Conservation (phyloP, 2,113 vertebrate species). For the Pagrus major region DNA sequence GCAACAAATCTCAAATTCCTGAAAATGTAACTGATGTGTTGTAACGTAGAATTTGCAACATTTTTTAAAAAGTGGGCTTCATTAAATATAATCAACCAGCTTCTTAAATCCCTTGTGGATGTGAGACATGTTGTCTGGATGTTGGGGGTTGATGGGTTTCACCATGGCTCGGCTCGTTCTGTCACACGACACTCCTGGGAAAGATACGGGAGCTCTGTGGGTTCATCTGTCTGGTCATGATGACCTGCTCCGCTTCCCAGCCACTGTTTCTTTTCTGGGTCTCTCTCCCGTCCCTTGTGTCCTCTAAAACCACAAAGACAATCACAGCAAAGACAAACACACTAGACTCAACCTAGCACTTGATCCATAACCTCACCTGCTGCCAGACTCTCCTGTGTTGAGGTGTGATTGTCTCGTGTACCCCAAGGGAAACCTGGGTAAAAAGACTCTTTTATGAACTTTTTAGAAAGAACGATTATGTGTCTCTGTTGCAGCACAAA, state of each 20-base stretch:
- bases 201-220: constrained; percentile 4
- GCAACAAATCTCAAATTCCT: background rate
- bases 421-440: background rate
- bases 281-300: constrained; percentile 9
- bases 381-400: background rate
- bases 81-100: background rate
- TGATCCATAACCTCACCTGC: constrained; percentile 32
- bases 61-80: background rate
- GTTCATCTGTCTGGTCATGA: background rate
- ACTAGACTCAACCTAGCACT: constrained; percentile 8
- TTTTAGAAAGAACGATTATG: background rate
- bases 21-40: background rate
- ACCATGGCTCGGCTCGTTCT: background rate
- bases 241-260: constrained; percentile 10
- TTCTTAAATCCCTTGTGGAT: background rate
- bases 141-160: background rate
- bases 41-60: background rate
- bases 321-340: constrained; percentile 15
- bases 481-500: constrained; percentile 86
- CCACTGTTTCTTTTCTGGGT: background rate
- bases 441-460: background rate
- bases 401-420: background rate
- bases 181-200: constrained; percentile 60
- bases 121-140: background rate
- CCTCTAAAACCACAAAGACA: constrained; percentile 10